Evolutionary conservation across 2,113 vertebrate species (phyloP), one percentile per base, ranked within the genome.

Genomic region (Mesoclemmys tuberculata): DNA sequence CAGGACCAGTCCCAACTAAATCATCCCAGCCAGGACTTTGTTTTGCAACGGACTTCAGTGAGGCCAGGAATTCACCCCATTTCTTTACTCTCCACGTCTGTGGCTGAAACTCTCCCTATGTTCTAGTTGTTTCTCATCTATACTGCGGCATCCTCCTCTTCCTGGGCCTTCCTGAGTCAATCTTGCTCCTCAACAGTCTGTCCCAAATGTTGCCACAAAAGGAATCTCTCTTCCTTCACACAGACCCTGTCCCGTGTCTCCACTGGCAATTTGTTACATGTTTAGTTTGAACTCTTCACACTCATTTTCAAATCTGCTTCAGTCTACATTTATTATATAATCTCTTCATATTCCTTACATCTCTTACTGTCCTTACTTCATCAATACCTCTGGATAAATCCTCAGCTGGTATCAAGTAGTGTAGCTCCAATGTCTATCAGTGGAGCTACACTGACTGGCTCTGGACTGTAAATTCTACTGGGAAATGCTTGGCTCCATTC

Each of bases 41-140:
- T 82, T 94, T 82, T 96, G 61, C 38, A 91, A 51, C 7, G 7
- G 14, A 46, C 90, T 91, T 91, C 55, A 80, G 61, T 41, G 27
- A 91, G 31, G 18, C 29, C 80, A 88, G 12, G 18, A 55, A 92
- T 91, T 89, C 41, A 83, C 18, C 51, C 51, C 3, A 12, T 80
- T 93, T 93, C 18, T 93, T 92, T 89, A 18, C 48, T 61, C 89
- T 95, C 74, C 68, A 90, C 55, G 10, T 82, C 78, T 49, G 89
- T 54, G 51, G 48, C 79, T 22, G 87, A 85, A 89, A 13, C 79
- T 87, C 74, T n/a, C 61, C 61, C 35, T 68, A n/a, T 88, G 4
- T 87, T 91, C 51, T 78, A 13, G 61, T n/a, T 35, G 24, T 38
- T 52, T 82, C 38, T 89, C n/a, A 49, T 29, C 41, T 81, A 46